Evolutionary conservation across 1,140 invertebrate genomes (phyloP), one percentile per base, ranked within the genome.

Genomic region (Babylonia areolata): DNA sequence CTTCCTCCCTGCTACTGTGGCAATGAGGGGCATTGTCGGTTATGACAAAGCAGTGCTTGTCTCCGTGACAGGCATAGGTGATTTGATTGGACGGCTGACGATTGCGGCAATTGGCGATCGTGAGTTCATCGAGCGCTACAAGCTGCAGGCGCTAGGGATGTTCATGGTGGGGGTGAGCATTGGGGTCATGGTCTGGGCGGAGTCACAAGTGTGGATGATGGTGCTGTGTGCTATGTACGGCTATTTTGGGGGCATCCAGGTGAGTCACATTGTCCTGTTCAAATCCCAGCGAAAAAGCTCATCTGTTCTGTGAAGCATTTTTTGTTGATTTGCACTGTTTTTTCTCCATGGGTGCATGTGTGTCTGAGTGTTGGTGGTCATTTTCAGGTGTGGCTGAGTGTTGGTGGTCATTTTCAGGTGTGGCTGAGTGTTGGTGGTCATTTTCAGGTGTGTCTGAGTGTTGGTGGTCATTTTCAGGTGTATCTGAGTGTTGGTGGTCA

Each of bases 181-280:
- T 9, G 58, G 90, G 3, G 46, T 89, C 15, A 89, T 91, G 69
- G 78, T 87, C 20, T 90, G 88, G 81, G 89, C 90, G 12, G 71
- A 87, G 37, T 51, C 80, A 1, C 92, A 90, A 64, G 86, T 81
- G 82, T 86, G 88, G 86, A 88, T 92, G 87, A 87, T 84, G 0
- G 33, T 91, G 15, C 91, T 87, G 77, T 90, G 88, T 46, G 88
- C 86, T 51, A 51, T 90, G 35, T 93, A 92, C 83, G 92, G 91
- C 12, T 90, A 91, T 73, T 89, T 92, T 23, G 92, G 92, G 17
- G 92, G 92, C 12, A 88, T 85, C 12, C 92, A 90, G 79, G 88
- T 92, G 2, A 51, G 46, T 51, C n/a, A n/a, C n/a, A n/a, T n/a
- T n/a, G n/a, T n/a, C n/a, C n/a, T n/a, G n/a, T n/a, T n/a, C n/a